Conservation (phyloP, 2,113 vertebrate species). For the Ornithorhynchus anatinus region DNA sequence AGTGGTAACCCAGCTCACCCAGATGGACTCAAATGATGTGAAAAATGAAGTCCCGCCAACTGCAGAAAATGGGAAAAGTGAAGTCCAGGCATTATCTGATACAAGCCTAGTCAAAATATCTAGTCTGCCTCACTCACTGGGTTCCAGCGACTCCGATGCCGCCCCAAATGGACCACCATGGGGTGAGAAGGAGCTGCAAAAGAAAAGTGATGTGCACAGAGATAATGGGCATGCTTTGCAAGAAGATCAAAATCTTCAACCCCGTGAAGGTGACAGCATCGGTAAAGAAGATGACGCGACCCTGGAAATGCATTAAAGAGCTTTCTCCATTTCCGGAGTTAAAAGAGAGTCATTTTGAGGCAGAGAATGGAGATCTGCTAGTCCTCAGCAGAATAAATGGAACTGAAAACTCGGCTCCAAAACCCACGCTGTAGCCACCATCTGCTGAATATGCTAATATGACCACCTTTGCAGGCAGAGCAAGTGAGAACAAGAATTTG, state of each 20-base stretch:
- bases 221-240: background rate
- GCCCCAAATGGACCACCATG: background rate
- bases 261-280: slow-evolving; percentile 1
- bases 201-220: background rate
- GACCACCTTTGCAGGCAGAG: slow-evolving; percentile 22
- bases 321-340: background rate
- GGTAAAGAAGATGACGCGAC: background rate
- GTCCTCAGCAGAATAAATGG: slow-evolving; percentile 36
- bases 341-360: slow-evolving; percentile 27
- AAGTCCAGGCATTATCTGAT: background rate
- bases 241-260: slow-evolving; percentile 4
- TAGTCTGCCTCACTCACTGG: background rate
- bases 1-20: background rate
- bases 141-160: background rate
- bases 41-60: background rate
- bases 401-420: slow-evolving; percentile 28
- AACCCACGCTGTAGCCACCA: background rate
- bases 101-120: background rate
- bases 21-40: background rate
- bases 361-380: slow-evolving; percentile 28
- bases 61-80: background rate
- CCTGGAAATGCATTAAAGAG: background rate
- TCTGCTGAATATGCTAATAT: slow-evolving; percentile 7
- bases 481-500: slow-evolving; percentile 35
- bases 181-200: background rate